Evolutionary conservation across 2,113 vertebrate species (phyloP).

Genomic region (Hipposideros armiger): DNA sequence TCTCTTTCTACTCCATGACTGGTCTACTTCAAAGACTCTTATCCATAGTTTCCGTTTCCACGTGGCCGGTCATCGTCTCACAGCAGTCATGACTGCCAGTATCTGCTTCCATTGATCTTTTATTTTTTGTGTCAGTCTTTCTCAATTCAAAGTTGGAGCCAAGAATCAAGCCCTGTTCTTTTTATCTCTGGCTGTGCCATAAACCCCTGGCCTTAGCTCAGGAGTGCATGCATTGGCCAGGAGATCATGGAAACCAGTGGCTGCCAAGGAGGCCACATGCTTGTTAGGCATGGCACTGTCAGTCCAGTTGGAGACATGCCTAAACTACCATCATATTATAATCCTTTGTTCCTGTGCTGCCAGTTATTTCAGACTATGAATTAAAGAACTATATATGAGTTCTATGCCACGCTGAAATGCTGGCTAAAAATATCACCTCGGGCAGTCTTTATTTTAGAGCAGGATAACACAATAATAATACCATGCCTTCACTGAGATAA

Average conservation of each 20-base stretch:
- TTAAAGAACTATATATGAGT: slow-evolving; percentile 74
- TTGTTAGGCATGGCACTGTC: background rate
- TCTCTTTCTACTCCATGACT: background rate
- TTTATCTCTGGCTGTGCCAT: background rate
- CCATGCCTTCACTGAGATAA: background rate
- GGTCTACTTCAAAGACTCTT: background rate
- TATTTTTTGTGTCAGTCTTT: background rate
- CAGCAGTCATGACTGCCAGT: background rate
- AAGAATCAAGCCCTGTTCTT: background rate
- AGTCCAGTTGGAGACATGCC: background rate
- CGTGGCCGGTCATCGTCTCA: accelerated
- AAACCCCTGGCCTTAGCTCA: background rate
- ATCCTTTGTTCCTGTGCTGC: slow-evolving; percentile 32
- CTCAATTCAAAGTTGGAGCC: background rate
- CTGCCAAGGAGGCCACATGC: background rate
- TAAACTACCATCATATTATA: background rate
- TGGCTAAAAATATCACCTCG: slow-evolving; percentile 53
- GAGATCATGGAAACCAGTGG: background rate
- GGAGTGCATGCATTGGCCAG: background rate
- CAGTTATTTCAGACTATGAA: slow-evolving; percentile 63
- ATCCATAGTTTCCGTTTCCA: background rate
- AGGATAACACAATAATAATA: slow-evolving; percentile 11
- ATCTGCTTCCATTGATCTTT: background rate
- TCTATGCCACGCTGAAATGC: slow-evolving; percentile 31
- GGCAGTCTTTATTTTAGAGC: slow-evolving; percentile 66